Percentiles rank a stretch among this genome's conserved stretches.
Conservation (phyloP, 1,140 invertebrate species). For the Rhynchophorus ferrugineus region DNA sequence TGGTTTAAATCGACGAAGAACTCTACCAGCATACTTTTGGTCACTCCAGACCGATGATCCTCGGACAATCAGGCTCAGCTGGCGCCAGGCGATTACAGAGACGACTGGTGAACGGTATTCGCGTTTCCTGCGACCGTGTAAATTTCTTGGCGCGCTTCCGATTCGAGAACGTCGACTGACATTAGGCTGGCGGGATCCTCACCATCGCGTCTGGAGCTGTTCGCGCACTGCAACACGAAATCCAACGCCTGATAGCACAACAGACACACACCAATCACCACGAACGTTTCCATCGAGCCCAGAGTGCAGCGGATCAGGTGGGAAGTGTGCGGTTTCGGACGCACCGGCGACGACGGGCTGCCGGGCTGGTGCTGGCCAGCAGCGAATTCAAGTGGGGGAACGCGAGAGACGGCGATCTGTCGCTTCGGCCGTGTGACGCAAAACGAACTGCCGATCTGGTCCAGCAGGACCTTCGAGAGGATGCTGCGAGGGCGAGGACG, state of each 20-base stretch:
- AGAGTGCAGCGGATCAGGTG: no score
- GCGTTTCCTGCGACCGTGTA: constrained; percentile 25
- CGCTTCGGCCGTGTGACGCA: neutral
- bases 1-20: neutral
- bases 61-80: neutral
- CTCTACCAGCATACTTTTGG: neutral
- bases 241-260: constrained; percentile 50
- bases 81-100: neutral
- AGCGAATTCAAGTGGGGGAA: no score
- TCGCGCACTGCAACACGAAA: constrained; percentile 36
- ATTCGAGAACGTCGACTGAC: constrained; percentile 1
- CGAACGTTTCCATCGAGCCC: constrained; percentile 49
- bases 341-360: no score
- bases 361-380: no score
- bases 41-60: neutral
- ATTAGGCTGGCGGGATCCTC: no score
- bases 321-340: neutral
- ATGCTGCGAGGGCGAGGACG: neutral
- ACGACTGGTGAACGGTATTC: neutral
- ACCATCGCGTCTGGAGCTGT: constrained; percentile 18
- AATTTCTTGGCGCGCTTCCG: constrained; percentile 28
- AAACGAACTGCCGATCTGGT: neutral
- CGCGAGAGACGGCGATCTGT: no score
- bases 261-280: constrained; percentile 48
- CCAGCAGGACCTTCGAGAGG: neutral